Conservation (phyloP, 2,797 vertebrate species). For the Peromyscus nudipes region DNA sequence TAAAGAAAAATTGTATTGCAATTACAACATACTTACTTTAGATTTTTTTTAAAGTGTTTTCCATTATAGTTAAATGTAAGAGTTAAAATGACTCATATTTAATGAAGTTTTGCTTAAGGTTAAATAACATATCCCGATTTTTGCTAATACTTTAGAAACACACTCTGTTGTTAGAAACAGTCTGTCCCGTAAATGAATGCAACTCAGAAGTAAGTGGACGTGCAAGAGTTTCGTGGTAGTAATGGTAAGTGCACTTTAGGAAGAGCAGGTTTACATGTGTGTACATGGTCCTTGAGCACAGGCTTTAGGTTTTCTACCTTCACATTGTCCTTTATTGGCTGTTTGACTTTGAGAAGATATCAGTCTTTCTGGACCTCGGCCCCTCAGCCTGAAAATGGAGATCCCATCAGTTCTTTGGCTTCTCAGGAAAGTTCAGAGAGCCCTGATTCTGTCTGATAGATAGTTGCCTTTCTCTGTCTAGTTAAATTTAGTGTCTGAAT, state of each 20-base stretch:
- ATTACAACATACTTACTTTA: slow-evolving; percentile 19
- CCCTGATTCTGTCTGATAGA: neutral
- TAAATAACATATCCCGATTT: slow-evolving; percentile 36
- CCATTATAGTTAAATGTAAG: slow-evolving; percentile 46
- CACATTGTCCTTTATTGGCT: neutral
- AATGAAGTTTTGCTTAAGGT: slow-evolving; percentile 60
- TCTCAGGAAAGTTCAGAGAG: neutral
- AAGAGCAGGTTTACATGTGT: neutral
- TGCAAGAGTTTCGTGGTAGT: neutral
- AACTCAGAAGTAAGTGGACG: neutral
- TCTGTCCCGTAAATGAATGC: neutral
- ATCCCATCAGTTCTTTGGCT: neutral
- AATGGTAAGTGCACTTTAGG: neutral
- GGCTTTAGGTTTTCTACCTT: neutral
- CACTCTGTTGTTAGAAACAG: neutral
- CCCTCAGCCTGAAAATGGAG: neutral
- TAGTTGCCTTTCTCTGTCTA: neutral
- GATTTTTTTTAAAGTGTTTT: slow-evolving; percentile 35
- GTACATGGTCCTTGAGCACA: neutral
- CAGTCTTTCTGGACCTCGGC: neutral
- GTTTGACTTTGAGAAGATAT: neutral
- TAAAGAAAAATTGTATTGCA: neutral
- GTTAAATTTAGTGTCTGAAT: slow-evolving; percentile 15
- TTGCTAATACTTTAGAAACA: slow-evolving; percentile 39
- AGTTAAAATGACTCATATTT: slow-evolving; percentile 43